phyloP scores from a whole-genome alignment of 2,797 vertebrate species.

The Karalla daura region DNA sequence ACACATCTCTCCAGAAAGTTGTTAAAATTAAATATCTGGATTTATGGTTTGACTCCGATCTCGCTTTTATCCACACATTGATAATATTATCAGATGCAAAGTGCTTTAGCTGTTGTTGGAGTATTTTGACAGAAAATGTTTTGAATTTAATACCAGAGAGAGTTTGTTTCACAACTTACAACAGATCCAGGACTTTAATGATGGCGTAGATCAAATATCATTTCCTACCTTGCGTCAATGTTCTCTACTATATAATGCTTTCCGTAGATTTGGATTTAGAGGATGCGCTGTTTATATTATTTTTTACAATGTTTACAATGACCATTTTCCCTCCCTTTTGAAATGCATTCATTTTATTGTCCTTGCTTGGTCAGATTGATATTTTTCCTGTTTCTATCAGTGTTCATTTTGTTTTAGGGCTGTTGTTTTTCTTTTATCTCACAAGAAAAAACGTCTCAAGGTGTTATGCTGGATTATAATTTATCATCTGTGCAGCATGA shows the following conservation, averaged over 20 bases:
- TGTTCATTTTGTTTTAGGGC: too few relatives aligned
- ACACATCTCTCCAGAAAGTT: background rate
- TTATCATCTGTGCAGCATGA: too few relatives aligned
- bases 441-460: too few relatives aligned
- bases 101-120: background rate
- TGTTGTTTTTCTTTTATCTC: too few relatives aligned
- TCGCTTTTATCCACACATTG: slow-evolving; percentile 4
- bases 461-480: too few relatives aligned
- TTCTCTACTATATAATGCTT: background rate
- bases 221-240: background rate
- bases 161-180: background rate
- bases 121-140: background rate
- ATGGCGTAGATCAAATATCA: background rate
- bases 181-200: background rate
- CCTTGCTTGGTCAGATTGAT: too few relatives aligned
- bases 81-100: slow-evolving; percentile 5
- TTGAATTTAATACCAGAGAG: background rate
- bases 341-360: too few relatives aligned
- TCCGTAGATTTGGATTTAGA: too few relatives aligned
- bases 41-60: background rate
- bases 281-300: too few relatives aligned
- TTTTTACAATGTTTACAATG: too few relatives aligned
- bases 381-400: too few relatives aligned
- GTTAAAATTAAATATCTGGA: background rate
- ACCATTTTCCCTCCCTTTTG: too few relatives aligned